Percentiles rank a stretch among this genome's conserved stretches.
phyloP scores from a whole-genome alignment of 2,797 vertebrate species.

The Amphiprion clarkii region DNA sequence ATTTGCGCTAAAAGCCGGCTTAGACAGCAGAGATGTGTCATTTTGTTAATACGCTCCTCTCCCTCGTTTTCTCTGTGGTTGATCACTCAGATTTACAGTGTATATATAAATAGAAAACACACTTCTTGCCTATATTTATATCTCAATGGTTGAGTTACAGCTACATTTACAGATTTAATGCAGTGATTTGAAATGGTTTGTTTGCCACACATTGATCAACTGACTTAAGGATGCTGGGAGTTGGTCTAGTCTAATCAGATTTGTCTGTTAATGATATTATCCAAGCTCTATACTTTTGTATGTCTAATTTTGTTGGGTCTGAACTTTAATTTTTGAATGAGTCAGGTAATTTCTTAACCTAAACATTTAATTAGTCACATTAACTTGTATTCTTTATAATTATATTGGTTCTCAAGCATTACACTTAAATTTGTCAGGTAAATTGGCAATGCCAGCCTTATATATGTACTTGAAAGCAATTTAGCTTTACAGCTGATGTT shows the following conservation, averaged over 20 bases:
- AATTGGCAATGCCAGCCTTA: too few species aligned
- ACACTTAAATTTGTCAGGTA: too few species aligned
- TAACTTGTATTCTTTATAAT: too few species aligned
- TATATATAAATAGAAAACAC: conserved; percentile 37
- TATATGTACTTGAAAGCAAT: too few species aligned
- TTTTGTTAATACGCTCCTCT: conserved; percentile 27
- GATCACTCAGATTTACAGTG: conserved; percentile 25
- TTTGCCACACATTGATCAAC: conserved; percentile 14
- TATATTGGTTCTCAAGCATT: too few species aligned
- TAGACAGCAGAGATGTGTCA: conserved; percentile 29
- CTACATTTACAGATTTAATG: conserved; percentile 33
- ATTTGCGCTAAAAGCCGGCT: conserved; percentile 43
- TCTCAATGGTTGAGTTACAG: conserved; percentile 33
- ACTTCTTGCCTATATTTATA: conserved; percentile 8
- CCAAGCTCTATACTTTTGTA: background rate
- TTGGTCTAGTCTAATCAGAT: background rate
- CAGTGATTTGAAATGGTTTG: conserved; percentile 31
- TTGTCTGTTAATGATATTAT: conserved; percentile 4
- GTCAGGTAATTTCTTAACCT: too few species aligned
- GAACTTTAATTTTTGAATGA: too few species aligned
- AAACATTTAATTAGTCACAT: too few species aligned
- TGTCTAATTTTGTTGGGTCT: too few species aligned
- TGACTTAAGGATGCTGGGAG: background rate
- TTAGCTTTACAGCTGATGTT: too few species aligned
- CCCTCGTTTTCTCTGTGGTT: conserved; percentile 20